Evolutionary conservation across 2,888 invertebrate genomes (phyloP), one percentile per base, ranked within the genome.

Genomic region (Epinotia brunnichana): DNA sequence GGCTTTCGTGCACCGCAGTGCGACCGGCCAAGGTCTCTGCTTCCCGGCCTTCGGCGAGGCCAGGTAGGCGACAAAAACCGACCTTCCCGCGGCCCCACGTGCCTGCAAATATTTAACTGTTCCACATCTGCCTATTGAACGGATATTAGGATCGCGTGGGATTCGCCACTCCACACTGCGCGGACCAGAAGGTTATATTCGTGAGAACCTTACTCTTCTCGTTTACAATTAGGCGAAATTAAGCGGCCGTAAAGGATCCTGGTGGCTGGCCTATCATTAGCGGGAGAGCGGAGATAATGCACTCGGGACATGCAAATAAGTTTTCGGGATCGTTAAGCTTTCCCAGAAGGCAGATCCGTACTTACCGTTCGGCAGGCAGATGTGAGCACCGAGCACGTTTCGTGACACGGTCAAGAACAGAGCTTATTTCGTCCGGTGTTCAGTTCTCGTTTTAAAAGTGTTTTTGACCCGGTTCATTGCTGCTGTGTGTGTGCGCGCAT

Each of bases 361-460:
- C 66, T 41, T 66, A 90, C 91, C 90, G 91, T 92, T 90, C 82
- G 84, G 90, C 91, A 92, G 92, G 90, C 91, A 92, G 92, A 91
- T 92, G 91, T 83, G 84, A 84, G 84, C 66, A 66, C 39, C 82
- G 83, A 83, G 83, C 84, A 82, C 81, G 81, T 84, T 81, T 85
- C 90, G 87, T 91, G 92, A 92, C 91, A 91, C 90, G 91, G 91
- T 91, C 91, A 90, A 89, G 88, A 88, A 87, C 85, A 82, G 83
- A 87, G 87, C 90, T 88, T 89, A 89, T 90, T 91, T 90, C 88
- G 90, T 90, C 87, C 85, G 87, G 85, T 85, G 87, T 87, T 89
- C 89, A 86, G 84, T 88, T 90, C 88, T 89, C 86, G 88, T 88
- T 87, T 62, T 89, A 89, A 91, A 91, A 89, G 90, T 92, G 92